Evolutionary conservation across 2,113 vertebrate species (phyloP).

Genomic region (Actenoides hombroni): DNA sequence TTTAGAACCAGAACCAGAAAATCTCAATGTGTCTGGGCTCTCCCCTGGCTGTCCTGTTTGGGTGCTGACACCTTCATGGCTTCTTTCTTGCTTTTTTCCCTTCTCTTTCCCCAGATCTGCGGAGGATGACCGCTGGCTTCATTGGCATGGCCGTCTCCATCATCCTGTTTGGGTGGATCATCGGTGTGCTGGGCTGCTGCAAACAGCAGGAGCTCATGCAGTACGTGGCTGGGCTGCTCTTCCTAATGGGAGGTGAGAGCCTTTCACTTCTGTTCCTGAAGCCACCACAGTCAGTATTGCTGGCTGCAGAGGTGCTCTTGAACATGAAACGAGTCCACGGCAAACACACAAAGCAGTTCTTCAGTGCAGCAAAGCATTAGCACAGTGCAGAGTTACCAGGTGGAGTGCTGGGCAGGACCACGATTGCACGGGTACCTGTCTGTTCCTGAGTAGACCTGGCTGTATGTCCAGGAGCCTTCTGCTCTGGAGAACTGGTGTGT

Average conservation of each 20-base stretch:
- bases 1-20: neutral
- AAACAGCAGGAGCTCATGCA: slow-evolving; percentile 94
- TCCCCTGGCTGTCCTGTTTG: neutral
- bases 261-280: neutral
- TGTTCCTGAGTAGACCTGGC: neutral
- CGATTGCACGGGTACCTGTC: neutral
- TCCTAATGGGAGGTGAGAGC: slow-evolving; percentile 92
- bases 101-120: slow-evolving; percentile 77
- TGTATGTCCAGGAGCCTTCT: neutral
- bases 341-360: neutral
- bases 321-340: neutral
- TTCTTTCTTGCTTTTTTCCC: slow-evolving; percentile 8
- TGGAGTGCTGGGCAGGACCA: neutral
- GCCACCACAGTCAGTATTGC: neutral
- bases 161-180: slow-evolving; percentile 91
- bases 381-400: neutral
- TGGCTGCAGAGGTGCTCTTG: neutral
- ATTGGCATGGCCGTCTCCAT: slow-evolving; percentile 94
- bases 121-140: slow-evolving; percentile 92
- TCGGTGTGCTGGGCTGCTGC: slow-evolving; percentile 91
- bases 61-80: neutral
- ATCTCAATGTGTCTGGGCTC: neutral
- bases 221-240: slow-evolving; percentile 92
- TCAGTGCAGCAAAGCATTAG: neutral
- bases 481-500: neutral